phyloP scores from a whole-genome alignment of 2,797 vertebrate species.

The Atherinosoma microstoma region DNA sequence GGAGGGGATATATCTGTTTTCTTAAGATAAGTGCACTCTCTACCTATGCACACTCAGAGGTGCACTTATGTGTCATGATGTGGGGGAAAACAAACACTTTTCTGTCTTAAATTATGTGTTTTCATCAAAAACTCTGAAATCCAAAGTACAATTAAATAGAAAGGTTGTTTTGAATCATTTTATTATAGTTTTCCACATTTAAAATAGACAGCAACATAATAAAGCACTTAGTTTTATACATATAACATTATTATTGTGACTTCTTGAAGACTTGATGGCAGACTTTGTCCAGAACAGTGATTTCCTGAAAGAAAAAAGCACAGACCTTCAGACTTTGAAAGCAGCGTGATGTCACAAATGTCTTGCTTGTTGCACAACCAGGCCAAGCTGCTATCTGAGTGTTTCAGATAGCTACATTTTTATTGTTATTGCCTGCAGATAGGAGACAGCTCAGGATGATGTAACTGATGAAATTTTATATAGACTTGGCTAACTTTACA shows the following conservation, averaged over 20 bases:
- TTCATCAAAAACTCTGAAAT: not conserved
- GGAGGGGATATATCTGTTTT: not conserved
- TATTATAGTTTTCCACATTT: slow-evolving; percentile 54
- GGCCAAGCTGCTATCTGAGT: not conserved
- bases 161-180: slow-evolving; percentile 36
- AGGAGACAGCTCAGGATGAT: not conserved
- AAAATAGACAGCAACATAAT: slow-evolving; percentile 30
- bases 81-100: too few species aligned
- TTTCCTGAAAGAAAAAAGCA: slow-evolving; percentile 83
- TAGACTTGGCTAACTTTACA: not conserved
- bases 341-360: slow-evolving; percentile 37
- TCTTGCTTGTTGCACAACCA: slow-evolving; percentile 27
- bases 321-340: slow-evolving; percentile 60
- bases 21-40: not conserved
- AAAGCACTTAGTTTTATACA: slow-evolving; percentile 1
- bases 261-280: slow-evolving; percentile 93
- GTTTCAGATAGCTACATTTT: slow-evolving; percentile 25
- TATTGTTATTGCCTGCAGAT: slow-evolving; percentile 32
- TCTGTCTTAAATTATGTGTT: too few species aligned
- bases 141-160: not conserved
- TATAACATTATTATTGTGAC: slow-evolving; percentile 61
- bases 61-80: not conserved
- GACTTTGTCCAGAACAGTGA: slow-evolving; percentile 89
- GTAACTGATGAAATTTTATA: not conserved
- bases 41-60: not conserved